phyloP scores from a whole-genome alignment of 2,113 vertebrate species.

The Crotalus helleri region DNA sequence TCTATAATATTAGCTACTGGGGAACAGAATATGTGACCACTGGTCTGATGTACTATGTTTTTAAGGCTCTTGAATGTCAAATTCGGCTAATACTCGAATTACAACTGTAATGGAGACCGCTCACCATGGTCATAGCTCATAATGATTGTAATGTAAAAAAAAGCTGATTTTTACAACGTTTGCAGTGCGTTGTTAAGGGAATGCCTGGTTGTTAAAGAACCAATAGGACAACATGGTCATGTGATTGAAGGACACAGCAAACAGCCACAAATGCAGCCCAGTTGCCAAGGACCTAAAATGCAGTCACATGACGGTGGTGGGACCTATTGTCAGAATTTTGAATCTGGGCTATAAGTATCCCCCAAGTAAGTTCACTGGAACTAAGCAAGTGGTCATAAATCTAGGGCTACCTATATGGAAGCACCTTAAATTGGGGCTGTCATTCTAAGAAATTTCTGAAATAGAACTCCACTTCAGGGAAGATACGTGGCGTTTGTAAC shows the following conservation, averaged over 20 bases:
- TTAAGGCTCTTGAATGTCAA: not conserved
- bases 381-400: not conserved
- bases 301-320: not conserved
- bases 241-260: not conserved
- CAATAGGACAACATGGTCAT: not conserved
- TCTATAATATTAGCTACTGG: not conserved
- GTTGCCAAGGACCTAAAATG: not conserved
- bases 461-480: not conserved
- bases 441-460: not conserved
- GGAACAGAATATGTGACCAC: not conserved
- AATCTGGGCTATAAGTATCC: not conserved
- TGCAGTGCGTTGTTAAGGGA: not conserved
- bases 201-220: not conserved
- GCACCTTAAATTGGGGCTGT: not conserved
- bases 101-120: not conserved
- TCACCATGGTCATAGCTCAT: not conserved
- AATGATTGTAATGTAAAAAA: not conserved
- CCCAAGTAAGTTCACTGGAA: not conserved
- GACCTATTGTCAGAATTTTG: not conserved
- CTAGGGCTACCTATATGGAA: not conserved
- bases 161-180: not conserved
- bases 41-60: not conserved
- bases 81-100: not conserved
- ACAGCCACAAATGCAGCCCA: not conserved
- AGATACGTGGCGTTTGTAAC: constrained; percentile 24